Evolutionary conservation across 2,888 invertebrate species (phyloP), one percentile per base, ranked within the genome.

Genomic region (Ochropacha duplaris): DNA sequence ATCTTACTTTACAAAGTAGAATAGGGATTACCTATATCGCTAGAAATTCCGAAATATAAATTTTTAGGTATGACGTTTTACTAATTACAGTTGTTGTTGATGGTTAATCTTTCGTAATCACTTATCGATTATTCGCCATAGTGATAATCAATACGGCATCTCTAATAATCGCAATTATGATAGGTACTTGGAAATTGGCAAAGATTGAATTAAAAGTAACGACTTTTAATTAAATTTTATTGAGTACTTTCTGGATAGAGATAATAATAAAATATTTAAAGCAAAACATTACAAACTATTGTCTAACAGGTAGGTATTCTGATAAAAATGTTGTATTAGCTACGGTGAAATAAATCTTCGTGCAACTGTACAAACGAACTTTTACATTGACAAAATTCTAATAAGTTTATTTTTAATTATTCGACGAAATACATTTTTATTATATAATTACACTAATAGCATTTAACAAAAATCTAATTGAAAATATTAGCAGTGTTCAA

Each of bases 291-390:
- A 74, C 70, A 74, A 44, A 71, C 83, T 86, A 84, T 83, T 82
- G 79, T 78, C 79, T 83, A 80, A 79, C 76, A 81, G 12, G 72
- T 79, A 79, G 28, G 31, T 31, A 52, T 74, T 81, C 64, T 74
- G 76, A 78, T 76, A 82, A 82, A 81, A 83, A 80, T 79, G 70
- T 79, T 72, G 74, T 72, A 77, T 76, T 71, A 69, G 64, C 79
- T 86, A 87, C 76, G 59, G 69, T 85, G 86, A 84, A 79, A 86
- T 70, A 64, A 55, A 78, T 66, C 64, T 78, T 76, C 57, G 84
- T 87, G 84, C 80, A 78, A 76, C 85, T 89, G 86, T 89, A 90
- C 88, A 90, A 87, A 88, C 83, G 78, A 86, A 88, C 81, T 83
- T 31, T 78, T 65, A 61, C 67, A 71, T 67, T 71, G 62, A 71